Evolutionary conservation across 23 tunicate genomes (phyloP).

Genomic region (Ciona savignyi): DNA sequence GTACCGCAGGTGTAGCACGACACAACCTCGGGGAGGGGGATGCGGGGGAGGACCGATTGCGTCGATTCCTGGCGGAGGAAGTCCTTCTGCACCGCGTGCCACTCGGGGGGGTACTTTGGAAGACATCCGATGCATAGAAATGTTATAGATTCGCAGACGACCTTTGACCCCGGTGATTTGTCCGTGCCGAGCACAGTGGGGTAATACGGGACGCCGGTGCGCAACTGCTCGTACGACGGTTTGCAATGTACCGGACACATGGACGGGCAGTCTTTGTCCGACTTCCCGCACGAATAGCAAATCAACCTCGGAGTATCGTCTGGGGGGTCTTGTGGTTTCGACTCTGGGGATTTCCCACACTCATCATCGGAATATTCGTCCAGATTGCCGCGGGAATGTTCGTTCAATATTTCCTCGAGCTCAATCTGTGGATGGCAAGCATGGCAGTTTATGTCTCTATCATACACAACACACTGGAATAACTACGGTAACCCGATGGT

Average conservation of each 20-base stretch:
- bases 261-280: not conserved
- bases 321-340: not conserved
- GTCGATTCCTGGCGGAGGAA: constrained; percentile 25
- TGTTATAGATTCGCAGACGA: constrained; percentile 25
- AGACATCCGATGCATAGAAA: constrained; percentile 47
- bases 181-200: constrained; percentile 21
- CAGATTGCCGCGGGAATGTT: constrained; percentile 53
- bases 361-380: constrained; percentile 36
- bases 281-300: constrained; percentile 58
- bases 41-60: constrained; percentile 26
- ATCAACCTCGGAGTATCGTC: not conserved
- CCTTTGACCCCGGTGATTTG: constrained; percentile 10
- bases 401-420: constrained; percentile 82
- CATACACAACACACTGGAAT: too few relatives aligned
- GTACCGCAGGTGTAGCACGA: constrained; percentile 37
- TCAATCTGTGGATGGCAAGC: constrained; percentile 88
- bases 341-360: constrained; percentile 1
- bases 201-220: constrained; percentile 58
- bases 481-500: too few relatives aligned
- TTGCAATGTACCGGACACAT: constrained; percentile 45
- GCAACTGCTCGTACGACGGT: constrained; percentile 60
- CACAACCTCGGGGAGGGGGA: constrained; percentile 50
- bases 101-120: constrained; percentile 38
- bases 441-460: too few relatives aligned
- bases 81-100: constrained; percentile 49